Conservation (phyloP, 2,797 vertebrate species). For the Notoglanidium macrostoma region DNA sequence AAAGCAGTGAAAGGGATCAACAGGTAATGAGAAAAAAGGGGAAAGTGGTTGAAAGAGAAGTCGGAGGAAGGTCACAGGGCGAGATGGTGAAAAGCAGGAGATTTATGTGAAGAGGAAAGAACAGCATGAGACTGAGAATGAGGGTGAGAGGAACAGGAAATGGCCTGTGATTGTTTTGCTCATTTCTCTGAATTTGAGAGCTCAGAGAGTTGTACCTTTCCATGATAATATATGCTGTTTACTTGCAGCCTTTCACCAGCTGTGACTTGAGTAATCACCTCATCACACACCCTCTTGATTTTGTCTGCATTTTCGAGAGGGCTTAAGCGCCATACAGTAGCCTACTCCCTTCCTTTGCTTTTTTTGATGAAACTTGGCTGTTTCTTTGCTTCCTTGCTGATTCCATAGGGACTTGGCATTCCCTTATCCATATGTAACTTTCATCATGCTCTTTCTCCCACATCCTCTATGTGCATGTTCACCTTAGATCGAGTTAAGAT, state of each 20-base stretch:
- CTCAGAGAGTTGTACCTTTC: conserved; percentile 40
- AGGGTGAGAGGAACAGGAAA: conserved; percentile 54
- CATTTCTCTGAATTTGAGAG: conserved; percentile 39
- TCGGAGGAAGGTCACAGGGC: conserved; percentile 4
- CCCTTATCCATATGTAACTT: conserved; percentile 10
- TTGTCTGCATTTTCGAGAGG: conserved; percentile 41
- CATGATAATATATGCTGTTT: conserved; percentile 28
- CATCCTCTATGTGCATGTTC: conserved; percentile 5
- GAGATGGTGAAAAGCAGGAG: not conserved
- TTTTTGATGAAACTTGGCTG: not conserved
- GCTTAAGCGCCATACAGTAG: conserved; percentile 22
- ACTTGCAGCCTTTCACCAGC: conserved; percentile 41
- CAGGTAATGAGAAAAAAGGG: conserved; percentile 27
- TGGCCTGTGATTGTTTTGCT: conserved; percentile 28
- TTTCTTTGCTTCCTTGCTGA: not conserved
- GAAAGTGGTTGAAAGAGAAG: not conserved
- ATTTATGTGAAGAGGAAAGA: conserved; percentile 36
- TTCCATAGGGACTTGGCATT: not conserved
- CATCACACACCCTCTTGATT: conserved; percentile 31
- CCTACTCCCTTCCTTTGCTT: conserved; percentile 26
- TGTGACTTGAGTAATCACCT: conserved; percentile 45
- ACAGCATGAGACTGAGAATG: conserved; percentile 18
- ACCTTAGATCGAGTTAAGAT: not conserved
- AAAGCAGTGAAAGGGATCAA: not conserved
- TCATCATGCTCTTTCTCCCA: not conserved